A percentile compares a stretch with the other conserved stretches of the same genome.
Evolutionary conservation across 2,113 vertebrate species (phyloP).

Genomic region (Anarrhichthys ocellatus): DNA sequence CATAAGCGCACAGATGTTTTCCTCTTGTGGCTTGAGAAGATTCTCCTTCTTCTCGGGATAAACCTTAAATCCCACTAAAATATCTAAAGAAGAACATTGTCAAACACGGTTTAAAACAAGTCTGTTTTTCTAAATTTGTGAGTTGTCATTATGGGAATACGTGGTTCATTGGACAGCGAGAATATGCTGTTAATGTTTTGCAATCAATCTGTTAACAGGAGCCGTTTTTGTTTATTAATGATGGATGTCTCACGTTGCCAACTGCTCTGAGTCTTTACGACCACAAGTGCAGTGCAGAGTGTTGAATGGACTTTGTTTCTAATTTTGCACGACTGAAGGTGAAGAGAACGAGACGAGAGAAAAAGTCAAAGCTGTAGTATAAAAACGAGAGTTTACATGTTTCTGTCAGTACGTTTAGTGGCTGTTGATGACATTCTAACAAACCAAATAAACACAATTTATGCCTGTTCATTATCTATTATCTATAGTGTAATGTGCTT

Average conservation of each 20-base stretch:
- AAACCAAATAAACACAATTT: conserved; percentile 13
- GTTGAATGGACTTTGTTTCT: not conserved
- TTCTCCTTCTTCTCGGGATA: not conserved
- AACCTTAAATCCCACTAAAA: not conserved
- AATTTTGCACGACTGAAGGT: conserved; percentile 29
- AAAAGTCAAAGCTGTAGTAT: not conserved
- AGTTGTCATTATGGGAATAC: conserved; percentile 1
- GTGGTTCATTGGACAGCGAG: not conserved
- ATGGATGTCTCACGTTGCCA: conserved; percentile 22
- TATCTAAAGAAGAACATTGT: not conserved
- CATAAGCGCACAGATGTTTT: not conserved
- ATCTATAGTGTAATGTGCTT: not conserved
- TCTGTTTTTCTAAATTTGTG: not conserved
- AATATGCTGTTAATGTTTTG: not conserved
- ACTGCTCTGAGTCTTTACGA: conserved; percentile 9
- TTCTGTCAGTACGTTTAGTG: conserved; percentile 6
- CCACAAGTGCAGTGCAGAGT: not conserved
- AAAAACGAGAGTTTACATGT: conserved; percentile 26
- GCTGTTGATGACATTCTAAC: conserved; percentile 10
- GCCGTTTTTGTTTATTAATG: conserved; percentile 36
- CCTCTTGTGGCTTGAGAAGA: no score
- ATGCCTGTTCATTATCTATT: conserved; percentile 6
- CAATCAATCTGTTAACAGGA: conserved; percentile 47
- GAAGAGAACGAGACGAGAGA: conserved; percentile 23
- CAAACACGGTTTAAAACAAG: not conserved